Evolutionary conservation across 2,888 invertebrate genomes (phyloP), one percentile per base, ranked within the genome.

Genomic region (Allygus modestus): DNA sequence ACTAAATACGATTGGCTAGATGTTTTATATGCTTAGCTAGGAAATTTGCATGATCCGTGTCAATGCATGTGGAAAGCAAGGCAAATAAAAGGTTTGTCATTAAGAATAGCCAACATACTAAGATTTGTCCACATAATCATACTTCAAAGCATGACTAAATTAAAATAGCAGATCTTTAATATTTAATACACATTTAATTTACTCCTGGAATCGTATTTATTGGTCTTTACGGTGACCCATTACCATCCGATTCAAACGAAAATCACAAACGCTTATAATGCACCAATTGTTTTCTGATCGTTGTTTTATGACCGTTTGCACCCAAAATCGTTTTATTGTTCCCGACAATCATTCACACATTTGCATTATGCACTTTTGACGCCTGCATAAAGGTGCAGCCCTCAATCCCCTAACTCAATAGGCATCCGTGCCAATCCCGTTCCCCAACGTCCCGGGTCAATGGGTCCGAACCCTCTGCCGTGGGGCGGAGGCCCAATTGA

Each of bases 311-410:
- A 23, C 23, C 58, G 20, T 58, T 58, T 23, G 12, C 23, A 7
- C 23, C 23, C 23, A 58, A 58, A 58, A 23, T 58, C 58, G 12
- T 58, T 58, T 12, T 2, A 58, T 58, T 58, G 65, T 65, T 23
- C 31, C 12, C 58, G 1, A 5, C 58, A 26, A 23, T 51, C 51
- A 51, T 23, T 23, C 54, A 4, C 23, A 23, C 20, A 28, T 58
- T 28, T 20, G 65, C 31, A 65, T 65, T 65, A 65, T 65, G 65
- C 65, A 65, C 65, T 28, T 58, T 31, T 65, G 65, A 65, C 65
- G 65, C 65, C 65, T 65, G 65, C 65, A 65, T 65, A 65, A 65
- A 28, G 17, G 28, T 28, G 28, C 65, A 65, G 65, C 31, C 15
- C n/a, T n/a, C 46, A 46, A 46, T 37, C 46, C 15, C 46, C 46